Evolutionary conservation across 1,140 invertebrate genomes (phyloP).

Genomic region (Cataglyphis hispanica): DNA sequence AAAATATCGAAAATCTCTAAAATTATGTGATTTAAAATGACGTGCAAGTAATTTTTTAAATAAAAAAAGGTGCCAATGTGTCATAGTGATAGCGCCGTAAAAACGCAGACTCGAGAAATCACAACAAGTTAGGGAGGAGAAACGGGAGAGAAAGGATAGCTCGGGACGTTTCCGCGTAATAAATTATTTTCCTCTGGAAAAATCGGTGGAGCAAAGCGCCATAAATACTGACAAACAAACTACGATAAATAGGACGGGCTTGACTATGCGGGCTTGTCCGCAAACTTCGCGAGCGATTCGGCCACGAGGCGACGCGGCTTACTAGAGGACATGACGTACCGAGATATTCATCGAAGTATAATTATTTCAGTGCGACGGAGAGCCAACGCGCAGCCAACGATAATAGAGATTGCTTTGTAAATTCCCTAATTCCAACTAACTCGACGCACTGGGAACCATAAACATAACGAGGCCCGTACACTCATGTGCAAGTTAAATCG

Average conservation of each 20-base stretch:
- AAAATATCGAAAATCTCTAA: background rate
- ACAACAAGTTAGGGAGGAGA: background rate
- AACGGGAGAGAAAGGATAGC: background rate
- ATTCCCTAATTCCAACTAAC: conserved; percentile 37
- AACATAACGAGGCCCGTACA: conserved; percentile 40
- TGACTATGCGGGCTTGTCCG: conserved; percentile 44
- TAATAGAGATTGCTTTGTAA: conserved; percentile 51
- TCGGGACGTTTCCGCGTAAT: conserved; percentile 28
- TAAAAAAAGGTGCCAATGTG: conserved; percentile 17
- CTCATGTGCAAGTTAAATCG: conserved; percentile 22
- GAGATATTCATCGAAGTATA: conserved; percentile 41
- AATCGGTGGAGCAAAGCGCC: conserved; percentile 41
- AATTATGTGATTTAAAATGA: too few species aligned
- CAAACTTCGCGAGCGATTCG: conserved; percentile 39
- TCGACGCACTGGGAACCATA: background rate
- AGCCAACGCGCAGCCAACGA: background rate
- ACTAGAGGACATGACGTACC: background rate
- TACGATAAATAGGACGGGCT: conserved; percentile 49
- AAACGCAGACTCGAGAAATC: conserved; percentile 36
- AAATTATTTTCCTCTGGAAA: conserved; percentile 46
- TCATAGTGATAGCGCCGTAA: conserved; percentile 10
- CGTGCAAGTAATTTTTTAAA: background rate
- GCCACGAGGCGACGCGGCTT: background rate
- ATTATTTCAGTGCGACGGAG: conserved; percentile 24
- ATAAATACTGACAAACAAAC: conserved; percentile 64